Percentiles rank a stretch among this genome's conserved stretches.
Evolutionary conservation across 2,113 vertebrate genomes (phyloP).

Genomic region (Typhlomys cinereus): DNA sequence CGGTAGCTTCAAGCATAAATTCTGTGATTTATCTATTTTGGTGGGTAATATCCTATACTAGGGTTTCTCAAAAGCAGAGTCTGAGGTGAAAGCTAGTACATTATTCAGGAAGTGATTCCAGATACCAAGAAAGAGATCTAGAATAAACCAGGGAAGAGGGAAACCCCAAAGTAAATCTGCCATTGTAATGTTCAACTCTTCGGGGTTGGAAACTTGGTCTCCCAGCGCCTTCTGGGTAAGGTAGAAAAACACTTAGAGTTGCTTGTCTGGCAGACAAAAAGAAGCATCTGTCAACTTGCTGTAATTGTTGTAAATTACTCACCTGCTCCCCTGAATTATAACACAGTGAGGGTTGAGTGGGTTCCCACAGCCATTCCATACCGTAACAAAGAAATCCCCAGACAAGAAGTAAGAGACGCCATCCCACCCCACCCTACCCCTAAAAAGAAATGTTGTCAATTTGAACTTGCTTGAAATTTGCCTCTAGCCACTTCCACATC

Average conservation of each 20-base stretch:
- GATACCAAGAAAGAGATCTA: not conserved
- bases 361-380: not conserved
- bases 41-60: not conserved
- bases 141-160: not conserved
- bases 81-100: not conserved
- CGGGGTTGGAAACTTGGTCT: not conserved
- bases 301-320: not conserved
- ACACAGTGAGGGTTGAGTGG: not conserved
- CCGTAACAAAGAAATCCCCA: not conserved
- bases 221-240: not conserved
- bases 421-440: too few relatives aligned
- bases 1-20: not conserved
- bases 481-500: not conserved
- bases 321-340: not conserved
- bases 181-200: not conserved
- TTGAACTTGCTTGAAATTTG: not conserved
- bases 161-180: not conserved
- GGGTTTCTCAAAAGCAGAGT: not conserved
- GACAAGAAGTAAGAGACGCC: not conserved
- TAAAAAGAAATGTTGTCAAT: not conserved
- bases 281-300: not conserved
- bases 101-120: not conserved
- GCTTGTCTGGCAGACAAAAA: not conserved
- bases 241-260: not conserved
- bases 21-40: not conserved